Base-by-base conservation (phyloP, 2,113 vertebrate species). In the Seriola rivoliana region DNA sequence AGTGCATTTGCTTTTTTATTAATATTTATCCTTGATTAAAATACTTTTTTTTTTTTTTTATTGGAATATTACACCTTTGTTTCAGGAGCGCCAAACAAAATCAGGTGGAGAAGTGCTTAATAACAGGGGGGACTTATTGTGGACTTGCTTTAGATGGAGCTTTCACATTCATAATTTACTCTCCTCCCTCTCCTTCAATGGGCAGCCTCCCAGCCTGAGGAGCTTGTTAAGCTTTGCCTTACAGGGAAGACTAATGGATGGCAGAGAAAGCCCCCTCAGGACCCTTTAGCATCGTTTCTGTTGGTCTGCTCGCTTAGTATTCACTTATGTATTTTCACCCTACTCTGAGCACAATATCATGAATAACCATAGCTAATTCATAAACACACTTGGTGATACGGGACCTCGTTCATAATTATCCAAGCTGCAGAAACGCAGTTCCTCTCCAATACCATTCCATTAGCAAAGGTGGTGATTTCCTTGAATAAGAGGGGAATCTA, bases 331-430 rank as follows among this genome's bases (percentile, higher is more conserved):
- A 88, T 93, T 95, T 94, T 91, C 87, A 90, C 88, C 85, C 88
- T 89, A 84, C 80, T 91, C 91, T 85, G 82, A 94, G 90, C 92
- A 91, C 88, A 93, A 89, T 88, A 91, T 84, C 89, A 91, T 88
- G 89, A 93, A 91, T 91, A 92, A 92, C 91, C 90, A 91, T 91
- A 85, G 91, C 92, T 95, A 91, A 94, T 94, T 93, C 85, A 93
- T 93, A 93, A 95, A 93, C 90, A 93, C 90, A 91, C 92, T 91
- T 71, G 85, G 90, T 63, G 79, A 91, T 89, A 88, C 74, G 74
- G 85, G 87, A 88, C 86, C 86, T 94, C 72, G 83, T 91, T 94
- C 86, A 89, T 90, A 89, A 91, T 91, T 88, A 89, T 91, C 82
- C 71, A 65, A 80, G 85, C 81, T 71, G 90, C 59, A 87, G 85